phyloP scores from a whole-genome alignment of 2,797 vertebrate species.

The Podarcis lilfordi region DNA sequence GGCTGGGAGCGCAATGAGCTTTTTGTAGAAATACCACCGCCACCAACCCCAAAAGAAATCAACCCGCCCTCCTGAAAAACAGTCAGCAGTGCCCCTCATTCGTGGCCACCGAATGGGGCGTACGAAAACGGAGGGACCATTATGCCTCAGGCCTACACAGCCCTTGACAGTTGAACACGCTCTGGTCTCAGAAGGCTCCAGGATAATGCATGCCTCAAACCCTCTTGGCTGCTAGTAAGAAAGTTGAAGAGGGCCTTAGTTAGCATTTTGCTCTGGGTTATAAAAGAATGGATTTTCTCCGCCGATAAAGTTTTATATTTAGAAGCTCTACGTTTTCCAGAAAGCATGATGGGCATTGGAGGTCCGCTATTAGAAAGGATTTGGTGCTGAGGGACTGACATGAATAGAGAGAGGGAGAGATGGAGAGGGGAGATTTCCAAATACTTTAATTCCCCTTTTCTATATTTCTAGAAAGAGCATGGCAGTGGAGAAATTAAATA shows the following conservation, averaged over 20 bases:
- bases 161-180: too few relatives aligned
- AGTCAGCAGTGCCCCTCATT: too few relatives aligned
- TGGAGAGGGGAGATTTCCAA: neutral
- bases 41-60: neutral
- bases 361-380: neutral
- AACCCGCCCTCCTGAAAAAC: neutral
- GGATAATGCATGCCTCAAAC: neutral
- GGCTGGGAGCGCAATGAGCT: neutral
- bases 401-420: neutral
- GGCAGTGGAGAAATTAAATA: conserved; percentile 14
- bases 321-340: conserved; percentile 64
- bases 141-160: too few relatives aligned
- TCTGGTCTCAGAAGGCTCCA: neutral
- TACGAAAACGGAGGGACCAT: too few relatives aligned
- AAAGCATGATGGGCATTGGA: conserved; percentile 23
- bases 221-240: neutral
- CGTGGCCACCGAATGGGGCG: too few relatives aligned
- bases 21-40: neutral
- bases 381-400: neutral
- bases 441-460: conserved; percentile 16
- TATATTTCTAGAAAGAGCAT: conserved; percentile 10
- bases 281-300: conserved; percentile 70
- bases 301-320: conserved; percentile 71
- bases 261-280: conserved; percentile 71
- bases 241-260: conserved; percentile 64